Base-by-base conservation (phyloP, 2,797 vertebrate genomes). In the Silurus lanzhouensis region DNA sequence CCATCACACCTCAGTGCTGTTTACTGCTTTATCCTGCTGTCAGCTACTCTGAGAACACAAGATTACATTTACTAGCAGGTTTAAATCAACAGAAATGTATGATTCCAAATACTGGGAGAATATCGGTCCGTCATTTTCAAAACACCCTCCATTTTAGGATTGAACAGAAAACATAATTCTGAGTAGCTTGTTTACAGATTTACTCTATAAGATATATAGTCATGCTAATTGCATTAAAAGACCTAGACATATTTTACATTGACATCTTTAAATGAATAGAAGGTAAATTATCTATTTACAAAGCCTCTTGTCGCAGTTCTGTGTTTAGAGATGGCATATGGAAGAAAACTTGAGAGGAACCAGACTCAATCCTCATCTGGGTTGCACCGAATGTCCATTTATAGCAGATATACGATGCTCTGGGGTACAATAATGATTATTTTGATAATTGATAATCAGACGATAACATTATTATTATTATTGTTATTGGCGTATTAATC, bases 1-100 rank as follows among this genome's bases (percentile, higher is more conserved):
- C 77, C 79, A 83, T 81, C 84, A 84, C 85, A 86, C 84, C 81
- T 87, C 81, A 17, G 44, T 12, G 10, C 25, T 81, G 58, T 86
- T 82, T 80, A 82, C 48, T 85, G 86, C 78, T 85, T 89, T 58
- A 52, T 81, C 55, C 52, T 0, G 58, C 79, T 85, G 75, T 83
- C 84, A 80, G 79, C 27, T 27, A 55, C 75, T 83, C 66, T 68
- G 66, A 86, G 84, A 86, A 86, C 78, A 74, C 44, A 19, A 75
- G 81, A 71, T 89, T 88, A 84, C 76, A 87, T 86, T 87, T 76
- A 88, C 85, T 80, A 63, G 14, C 71, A 85, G 84, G 86, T 78
- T 38, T 60, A 57, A 76, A 17, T 57, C 84, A 75, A 46, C 83
- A 76, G 61, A 86, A 76, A 82, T 83, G 25, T 83, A 84, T 66